Evolutionary conservation across 1,140 invertebrate genomes (phyloP).

Genomic region (Samia ricini): DNA sequence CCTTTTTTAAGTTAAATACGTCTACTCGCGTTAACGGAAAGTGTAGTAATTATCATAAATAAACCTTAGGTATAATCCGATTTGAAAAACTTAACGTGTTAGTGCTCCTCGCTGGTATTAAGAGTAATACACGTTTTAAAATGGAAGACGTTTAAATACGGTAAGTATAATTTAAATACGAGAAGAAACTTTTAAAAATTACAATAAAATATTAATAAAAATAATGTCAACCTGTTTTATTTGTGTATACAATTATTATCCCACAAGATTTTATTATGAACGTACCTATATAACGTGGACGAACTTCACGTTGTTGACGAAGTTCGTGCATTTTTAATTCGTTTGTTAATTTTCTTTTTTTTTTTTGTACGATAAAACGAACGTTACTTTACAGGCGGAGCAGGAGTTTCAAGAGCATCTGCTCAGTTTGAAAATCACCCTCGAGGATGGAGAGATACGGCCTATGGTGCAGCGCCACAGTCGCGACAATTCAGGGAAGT

Average conservation of each 20-base stretch:
- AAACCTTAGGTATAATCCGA: not conserved
- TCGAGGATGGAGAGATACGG: constrained; percentile 52
- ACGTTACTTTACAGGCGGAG: constrained; percentile 51
- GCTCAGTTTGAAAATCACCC: constrained; percentile 60
- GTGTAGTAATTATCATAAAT: not conserved
- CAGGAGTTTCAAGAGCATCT: constrained; percentile 64
- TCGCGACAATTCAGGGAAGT: constrained; percentile 58
- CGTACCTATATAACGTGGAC: no score
- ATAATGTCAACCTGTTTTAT: not conserved
- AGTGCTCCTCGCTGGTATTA: not conserved
- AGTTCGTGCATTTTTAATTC: not conserved
- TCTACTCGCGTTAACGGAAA: not conserved
- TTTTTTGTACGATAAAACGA: not conserved
- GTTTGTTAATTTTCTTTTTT: not conserved
- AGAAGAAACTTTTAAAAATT: not conserved
- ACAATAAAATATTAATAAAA: not conserved
- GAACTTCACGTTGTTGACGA: not conserved
- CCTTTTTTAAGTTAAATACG: not conserved
- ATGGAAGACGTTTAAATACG: not conserved
- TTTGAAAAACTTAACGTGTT: not conserved
- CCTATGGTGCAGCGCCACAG: constrained; percentile 61
- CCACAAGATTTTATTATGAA: not conserved
- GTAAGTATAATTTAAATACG: not conserved
- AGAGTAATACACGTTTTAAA: not conserved
- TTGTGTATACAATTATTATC: not conserved